A percentile compares a stretch with the other conserved stretches of the same genome.
Evolutionary conservation across 2,797 vertebrate genomes (phyloP).

Genomic region (Pangasius krempfi): DNA sequence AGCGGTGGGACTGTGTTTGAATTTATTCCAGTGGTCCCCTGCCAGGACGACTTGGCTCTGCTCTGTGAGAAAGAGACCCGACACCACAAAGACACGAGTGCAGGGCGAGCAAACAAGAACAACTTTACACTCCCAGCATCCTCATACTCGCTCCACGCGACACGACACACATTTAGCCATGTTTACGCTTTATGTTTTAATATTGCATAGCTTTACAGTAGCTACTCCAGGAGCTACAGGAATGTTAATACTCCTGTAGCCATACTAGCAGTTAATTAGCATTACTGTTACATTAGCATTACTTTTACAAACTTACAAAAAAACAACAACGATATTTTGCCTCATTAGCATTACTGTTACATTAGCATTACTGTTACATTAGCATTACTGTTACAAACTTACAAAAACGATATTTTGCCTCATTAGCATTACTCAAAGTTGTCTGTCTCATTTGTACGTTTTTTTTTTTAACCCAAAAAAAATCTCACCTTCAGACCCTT

Average conservation of each 20-base stretch:
- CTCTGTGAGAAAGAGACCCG: slow-evolving; percentile 22
- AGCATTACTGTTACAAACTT: background rate
- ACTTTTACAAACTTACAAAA: background rate
- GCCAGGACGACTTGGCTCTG: slow-evolving; percentile 38
- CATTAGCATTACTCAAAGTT: background rate
- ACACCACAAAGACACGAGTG: background rate
- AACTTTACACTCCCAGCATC: background rate
- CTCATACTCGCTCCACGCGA: background rate
- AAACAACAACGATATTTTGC: background rate
- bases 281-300: background rate
- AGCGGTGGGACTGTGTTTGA: background rate
- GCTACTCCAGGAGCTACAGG: background rate
- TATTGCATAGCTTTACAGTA: background rate
- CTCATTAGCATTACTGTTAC: background rate
- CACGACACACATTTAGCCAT: background rate
- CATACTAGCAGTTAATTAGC: background rate
- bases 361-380: background rate
- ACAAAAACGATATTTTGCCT: background rate
- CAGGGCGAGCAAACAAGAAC: background rate
- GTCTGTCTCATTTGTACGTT: background rate
- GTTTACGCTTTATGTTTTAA: background rate
- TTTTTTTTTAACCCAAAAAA: background rate
- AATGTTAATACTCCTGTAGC: background rate
- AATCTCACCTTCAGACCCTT: background rate
- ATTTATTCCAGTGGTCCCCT: background rate